These are phyloP conservation scores for Sciurus carolinensis DNA, from an alignment of 2,797 vertebrate genomes.

Conservation along the genomic window DNA sequence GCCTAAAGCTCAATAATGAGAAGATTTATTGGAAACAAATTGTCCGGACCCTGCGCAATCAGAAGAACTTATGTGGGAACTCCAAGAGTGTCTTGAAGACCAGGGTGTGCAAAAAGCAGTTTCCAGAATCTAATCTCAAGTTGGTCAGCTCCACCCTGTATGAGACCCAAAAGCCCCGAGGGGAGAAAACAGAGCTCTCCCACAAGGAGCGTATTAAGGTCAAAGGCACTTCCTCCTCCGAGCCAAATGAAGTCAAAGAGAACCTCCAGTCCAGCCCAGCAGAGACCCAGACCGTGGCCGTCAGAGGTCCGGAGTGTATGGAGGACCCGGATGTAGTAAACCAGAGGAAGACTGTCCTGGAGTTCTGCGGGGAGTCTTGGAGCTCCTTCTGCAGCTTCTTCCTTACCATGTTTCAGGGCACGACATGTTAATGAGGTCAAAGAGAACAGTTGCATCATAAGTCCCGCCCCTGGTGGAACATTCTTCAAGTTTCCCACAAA, in stretches of 20 bases:
- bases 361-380: slow-evolving; percentile 92
- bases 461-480: not conserved
- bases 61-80: slow-evolving; percentile 92
- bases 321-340: slow-evolving; percentile 86
- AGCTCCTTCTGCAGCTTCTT: slow-evolving; percentile 93
- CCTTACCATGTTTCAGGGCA: slow-evolving; percentile 93
- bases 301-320: slow-evolving; percentile 86
- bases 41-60: slow-evolving; percentile 90
- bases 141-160: slow-evolving; percentile 84
- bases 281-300: not conserved
- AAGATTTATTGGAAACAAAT: slow-evolving; percentile 95
- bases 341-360: slow-evolving; percentile 90
- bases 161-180: not conserved
- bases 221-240: not conserved
- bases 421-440: slow-evolving; percentile 89
- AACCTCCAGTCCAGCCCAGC: not conserved
- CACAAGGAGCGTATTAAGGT: not conserved
- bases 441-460: not conserved
- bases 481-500: not conserved
- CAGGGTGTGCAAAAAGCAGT: slow-evolving; percentile 91
- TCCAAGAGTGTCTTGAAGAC: slow-evolving; percentile 89
- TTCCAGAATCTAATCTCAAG: slow-evolving; percentile 91
- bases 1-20: slow-evolving; percentile 87
- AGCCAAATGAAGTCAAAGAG: not conserved
- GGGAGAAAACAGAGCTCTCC: not conserved